Evolutionary conservation across 2,888 invertebrate species (phyloP).

Genomic region (Trachelus stipa): DNA sequence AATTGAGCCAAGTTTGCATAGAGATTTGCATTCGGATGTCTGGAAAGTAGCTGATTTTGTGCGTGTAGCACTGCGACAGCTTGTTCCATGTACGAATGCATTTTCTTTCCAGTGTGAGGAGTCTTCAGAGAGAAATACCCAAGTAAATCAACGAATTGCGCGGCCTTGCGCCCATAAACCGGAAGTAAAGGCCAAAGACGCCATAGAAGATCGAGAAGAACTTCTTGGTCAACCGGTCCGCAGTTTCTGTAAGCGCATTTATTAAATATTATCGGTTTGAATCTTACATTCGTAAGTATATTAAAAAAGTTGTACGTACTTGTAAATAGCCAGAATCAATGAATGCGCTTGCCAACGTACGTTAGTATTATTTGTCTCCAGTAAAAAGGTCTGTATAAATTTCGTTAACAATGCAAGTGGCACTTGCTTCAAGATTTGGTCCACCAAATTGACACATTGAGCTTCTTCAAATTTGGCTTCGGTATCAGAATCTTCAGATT

Average conservation of each 20-base stretch:
- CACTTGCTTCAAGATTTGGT: conserved; percentile 76
- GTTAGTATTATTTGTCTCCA: conserved; percentile 93
- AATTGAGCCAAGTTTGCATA: conserved; percentile 94
- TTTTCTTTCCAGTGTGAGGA: conserved; percentile 76
- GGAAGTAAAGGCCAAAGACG: conserved; percentile 91
- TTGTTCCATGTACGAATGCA: conserved; percentile 83
- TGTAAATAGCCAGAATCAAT: conserved; percentile 84
- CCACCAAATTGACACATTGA: conserved; percentile 76
- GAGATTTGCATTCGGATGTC: conserved; percentile 94
- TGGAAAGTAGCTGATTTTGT: conserved; percentile 89
- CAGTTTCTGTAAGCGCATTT: conserved; percentile 75
- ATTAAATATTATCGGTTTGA: neutral
- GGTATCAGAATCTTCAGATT: conserved; percentile 75
- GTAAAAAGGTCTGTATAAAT: conserved; percentile 89
- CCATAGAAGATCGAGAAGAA: conserved; percentile 87
- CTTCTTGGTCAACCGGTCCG: conserved; percentile 80
- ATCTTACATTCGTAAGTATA: neutral
- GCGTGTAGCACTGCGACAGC: conserved; percentile 86
- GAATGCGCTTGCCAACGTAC: conserved; percentile 97
- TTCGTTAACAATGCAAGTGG: conserved; percentile 67
- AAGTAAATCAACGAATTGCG: conserved; percentile 96
- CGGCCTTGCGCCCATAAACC: conserved; percentile 91
- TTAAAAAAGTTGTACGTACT: conserved; percentile 67
- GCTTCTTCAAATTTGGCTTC: conserved; percentile 77
- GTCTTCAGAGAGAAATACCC: conserved; percentile 95